phyloP scores from a whole-genome alignment of 1,140 invertebrate species.

The Macrosteles quadrilineatus region DNA sequence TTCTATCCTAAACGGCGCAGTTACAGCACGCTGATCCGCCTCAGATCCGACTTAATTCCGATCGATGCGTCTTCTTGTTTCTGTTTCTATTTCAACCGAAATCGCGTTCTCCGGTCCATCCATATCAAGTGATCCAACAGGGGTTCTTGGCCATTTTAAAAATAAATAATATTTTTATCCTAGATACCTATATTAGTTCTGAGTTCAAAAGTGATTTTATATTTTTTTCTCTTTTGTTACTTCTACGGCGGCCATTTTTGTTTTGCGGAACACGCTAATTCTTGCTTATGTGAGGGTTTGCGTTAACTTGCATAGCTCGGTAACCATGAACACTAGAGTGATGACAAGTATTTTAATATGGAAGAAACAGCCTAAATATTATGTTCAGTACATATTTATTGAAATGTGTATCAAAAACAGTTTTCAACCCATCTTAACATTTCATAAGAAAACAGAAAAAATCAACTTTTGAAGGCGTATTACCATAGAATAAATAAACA shows the following conservation, averaged over 20 bases:
- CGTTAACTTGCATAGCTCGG: no score
- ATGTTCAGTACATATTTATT: no score
- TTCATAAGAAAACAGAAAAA: neutral
- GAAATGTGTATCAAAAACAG: no score
- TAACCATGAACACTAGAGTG: neutral
- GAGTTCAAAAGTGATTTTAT: neutral
- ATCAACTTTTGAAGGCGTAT: no score
- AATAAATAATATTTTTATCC: no score
- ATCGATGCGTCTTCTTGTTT: neutral
- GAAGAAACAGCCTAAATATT: no score
- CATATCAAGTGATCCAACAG: no score
- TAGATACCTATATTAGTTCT: neutral
- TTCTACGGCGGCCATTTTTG: no score
- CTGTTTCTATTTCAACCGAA: neutral
- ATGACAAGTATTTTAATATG: neutral
- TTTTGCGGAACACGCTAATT: no score
- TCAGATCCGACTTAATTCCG: neutral
- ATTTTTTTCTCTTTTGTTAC: neutral
- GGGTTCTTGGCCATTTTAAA: neutral
- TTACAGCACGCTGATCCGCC: neutral
- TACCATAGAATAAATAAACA: no score
- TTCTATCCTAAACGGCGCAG: slow-evolving; percentile 4
- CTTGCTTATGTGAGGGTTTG: no score
- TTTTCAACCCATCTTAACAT: no score
- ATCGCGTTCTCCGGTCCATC: neutral